Evolutionary conservation across 2,797 vertebrate genomes (phyloP).

Genomic region (Catostomus latipinnis): DNA sequence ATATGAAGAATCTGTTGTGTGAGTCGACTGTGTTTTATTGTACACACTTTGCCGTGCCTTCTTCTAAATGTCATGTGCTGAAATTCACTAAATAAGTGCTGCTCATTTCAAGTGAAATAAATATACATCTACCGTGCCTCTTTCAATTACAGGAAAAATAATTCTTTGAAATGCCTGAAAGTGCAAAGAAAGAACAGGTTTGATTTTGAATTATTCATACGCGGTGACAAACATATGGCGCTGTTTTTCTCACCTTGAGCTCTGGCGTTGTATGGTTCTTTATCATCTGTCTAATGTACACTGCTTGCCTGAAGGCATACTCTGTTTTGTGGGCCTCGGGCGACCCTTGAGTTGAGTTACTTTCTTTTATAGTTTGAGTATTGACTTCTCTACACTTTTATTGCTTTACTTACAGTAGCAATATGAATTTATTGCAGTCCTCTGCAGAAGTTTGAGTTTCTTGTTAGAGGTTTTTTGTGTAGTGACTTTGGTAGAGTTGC

Average conservation of each 20-base stretch:
- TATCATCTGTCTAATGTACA: slow-evolving; percentile 43
- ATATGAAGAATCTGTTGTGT: not conserved
- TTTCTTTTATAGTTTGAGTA: slow-evolving; percentile 36
- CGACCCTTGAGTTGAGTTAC: slow-evolving; percentile 1
- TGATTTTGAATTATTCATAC: slow-evolving; percentile 47
- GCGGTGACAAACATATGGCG: slow-evolving; percentile 37
- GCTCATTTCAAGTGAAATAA: slow-evolving; percentile 1
- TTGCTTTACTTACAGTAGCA: slow-evolving; percentile 42
- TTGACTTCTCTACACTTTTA: slow-evolving; percentile 45
- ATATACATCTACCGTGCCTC: not conserved
- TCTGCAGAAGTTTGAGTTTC: slow-evolving; percentile 36
- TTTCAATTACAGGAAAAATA: slow-evolving; percentile 10
- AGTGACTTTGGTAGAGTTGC: not conserved
- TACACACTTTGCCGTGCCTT: not conserved
- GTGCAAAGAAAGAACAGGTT: slow-evolving; percentile 13
- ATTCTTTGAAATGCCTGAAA: slow-evolving; percentile 14
- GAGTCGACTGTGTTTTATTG: not conserved
- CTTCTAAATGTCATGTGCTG: not conserved
- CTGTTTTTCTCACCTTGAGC: slow-evolving; percentile 45
- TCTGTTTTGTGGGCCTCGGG: slow-evolving; percentile 25
- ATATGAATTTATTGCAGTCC: slow-evolving; percentile 52
- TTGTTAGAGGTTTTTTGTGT: slow-evolving; percentile 31
- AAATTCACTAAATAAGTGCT: not conserved
- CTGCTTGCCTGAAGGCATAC: slow-evolving; percentile 31
- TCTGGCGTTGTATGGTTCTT: slow-evolving; percentile 15